Conservation (phyloP, 2,888 invertebrate genomes). For the Coenonympha arcania region DNA sequence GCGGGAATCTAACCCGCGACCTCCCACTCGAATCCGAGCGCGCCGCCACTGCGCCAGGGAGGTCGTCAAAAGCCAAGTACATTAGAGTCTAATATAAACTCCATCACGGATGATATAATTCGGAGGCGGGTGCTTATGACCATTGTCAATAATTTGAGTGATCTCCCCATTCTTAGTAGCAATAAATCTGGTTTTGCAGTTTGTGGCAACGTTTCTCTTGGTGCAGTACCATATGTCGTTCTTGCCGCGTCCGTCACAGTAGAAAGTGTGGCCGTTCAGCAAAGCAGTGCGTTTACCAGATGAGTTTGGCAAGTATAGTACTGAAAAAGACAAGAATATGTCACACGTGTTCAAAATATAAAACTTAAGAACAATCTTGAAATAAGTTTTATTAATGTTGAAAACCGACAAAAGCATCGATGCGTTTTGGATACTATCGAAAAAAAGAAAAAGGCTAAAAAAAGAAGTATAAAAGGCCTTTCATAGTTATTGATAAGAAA, state of each 20-base stretch:
- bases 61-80: too few relatives aligned
- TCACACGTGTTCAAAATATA: too few relatives aligned
- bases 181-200: neutral
- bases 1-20: too few relatives aligned
- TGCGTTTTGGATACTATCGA: too few relatives aligned
- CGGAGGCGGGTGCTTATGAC: neutral
- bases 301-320: conserved; percentile 19
- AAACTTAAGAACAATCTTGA: too few relatives aligned
- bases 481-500: too few relatives aligned
- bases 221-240: conserved; percentile 24
- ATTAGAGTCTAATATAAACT: neutral
- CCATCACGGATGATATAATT: neutral
- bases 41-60: too few relatives aligned
- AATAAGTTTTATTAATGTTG: too few relatives aligned
- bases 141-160: neutral
- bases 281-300: conserved; percentile 24
- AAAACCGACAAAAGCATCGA: too few relatives aligned
- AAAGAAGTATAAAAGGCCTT: too few relatives aligned
- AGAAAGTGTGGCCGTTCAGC: conserved; percentile 25
- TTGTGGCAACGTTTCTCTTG: neutral
- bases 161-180: neutral
- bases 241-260: conserved; percentile 1
- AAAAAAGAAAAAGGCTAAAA: too few relatives aligned
- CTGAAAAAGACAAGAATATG: conserved; percentile 16
- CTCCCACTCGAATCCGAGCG: too few relatives aligned